Conservation (phyloP, 2,797 vertebrate genomes). For the Numenius phaeopus region DNA sequence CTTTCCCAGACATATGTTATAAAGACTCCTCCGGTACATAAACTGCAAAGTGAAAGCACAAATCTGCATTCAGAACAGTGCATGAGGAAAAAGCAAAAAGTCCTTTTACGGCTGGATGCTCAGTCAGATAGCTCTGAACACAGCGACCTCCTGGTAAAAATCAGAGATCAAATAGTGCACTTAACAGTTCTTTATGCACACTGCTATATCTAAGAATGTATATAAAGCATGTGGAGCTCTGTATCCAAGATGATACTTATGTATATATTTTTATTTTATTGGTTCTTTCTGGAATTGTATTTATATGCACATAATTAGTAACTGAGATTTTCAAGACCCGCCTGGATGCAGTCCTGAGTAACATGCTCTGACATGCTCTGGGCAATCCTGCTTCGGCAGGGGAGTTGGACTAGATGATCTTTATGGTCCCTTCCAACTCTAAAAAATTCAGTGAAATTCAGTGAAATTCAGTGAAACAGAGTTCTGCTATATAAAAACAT, state of each 20-base stretch:
- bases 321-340: background rate
- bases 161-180: background rate
- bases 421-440: too few species aligned
- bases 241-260: background rate
- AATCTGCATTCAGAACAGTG: slow-evolving; percentile 46
- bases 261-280: background rate
- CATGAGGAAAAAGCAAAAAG: slow-evolving; percentile 80
- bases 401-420: too few species aligned
- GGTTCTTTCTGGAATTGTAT: background rate
- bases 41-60: slow-evolving; percentile 64
- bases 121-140: slow-evolving; percentile 93
- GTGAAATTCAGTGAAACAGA: background rate
- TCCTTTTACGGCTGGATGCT: slow-evolving; percentile 83
- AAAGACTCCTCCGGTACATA: slow-evolving; percentile 85
- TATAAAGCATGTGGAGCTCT: background rate
- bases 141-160: slow-evolving; percentile 87
- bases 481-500: background rate
- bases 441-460: too few species aligned
- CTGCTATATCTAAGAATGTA: background rate
- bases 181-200: background rate
- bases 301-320: background rate
- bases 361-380: too few species aligned
- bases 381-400: too few species aligned
- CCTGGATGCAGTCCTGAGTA: too few species aligned
- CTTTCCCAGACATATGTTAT: slow-evolving; percentile 86